Base-by-base conservation (phyloP, 2,113 vertebrate species). In the Lasiurus cinereus region DNA sequence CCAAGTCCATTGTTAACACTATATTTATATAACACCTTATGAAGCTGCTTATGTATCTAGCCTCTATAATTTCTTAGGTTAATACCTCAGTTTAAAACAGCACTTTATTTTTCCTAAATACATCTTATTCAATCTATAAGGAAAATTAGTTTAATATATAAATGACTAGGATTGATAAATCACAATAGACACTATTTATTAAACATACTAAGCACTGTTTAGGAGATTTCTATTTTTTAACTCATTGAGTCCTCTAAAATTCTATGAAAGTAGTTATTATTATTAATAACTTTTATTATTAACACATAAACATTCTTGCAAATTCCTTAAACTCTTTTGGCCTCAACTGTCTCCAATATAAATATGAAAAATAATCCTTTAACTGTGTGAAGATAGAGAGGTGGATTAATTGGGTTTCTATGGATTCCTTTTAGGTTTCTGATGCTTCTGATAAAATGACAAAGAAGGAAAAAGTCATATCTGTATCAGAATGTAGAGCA, bases 401-500 rank as follows among this genome's bases (percentile, higher is more conserved):
- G 6, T 83, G 31, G 18, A 29, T 86, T 43, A 43, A 2, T n/a
- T 90, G 43, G 43, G 36, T 46, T 10, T 66, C 11, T 36, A 29
- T 50, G 16, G 12, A 56, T 74, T 86, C n/a, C 19, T 91, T 93
- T 31, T 76, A 36, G 31, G 29, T 89, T 95, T 79, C 95, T 83
- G 33, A 91, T 88, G 11, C 21, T 92, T 12, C 24, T 74, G 43
- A 59, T 77, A 64, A 56, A 83, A 48, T 73, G 16, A 67, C 54
- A 88, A 82, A 90, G 76, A 46, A 88, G 8, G 70, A 88, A 82
- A 92, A 50, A 80, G 21, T 80, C 33, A 8, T 21, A 39, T 64
- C 16, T 84, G 21, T 87, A 31, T 91, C 64, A 77, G 39, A 22
- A 85, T 43, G 27, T 9, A 78, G 31, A 95, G 46, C 76, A 59